phyloP scores from a whole-genome alignment of 2,797 vertebrate species.

The Chaunax sp. region DNA sequence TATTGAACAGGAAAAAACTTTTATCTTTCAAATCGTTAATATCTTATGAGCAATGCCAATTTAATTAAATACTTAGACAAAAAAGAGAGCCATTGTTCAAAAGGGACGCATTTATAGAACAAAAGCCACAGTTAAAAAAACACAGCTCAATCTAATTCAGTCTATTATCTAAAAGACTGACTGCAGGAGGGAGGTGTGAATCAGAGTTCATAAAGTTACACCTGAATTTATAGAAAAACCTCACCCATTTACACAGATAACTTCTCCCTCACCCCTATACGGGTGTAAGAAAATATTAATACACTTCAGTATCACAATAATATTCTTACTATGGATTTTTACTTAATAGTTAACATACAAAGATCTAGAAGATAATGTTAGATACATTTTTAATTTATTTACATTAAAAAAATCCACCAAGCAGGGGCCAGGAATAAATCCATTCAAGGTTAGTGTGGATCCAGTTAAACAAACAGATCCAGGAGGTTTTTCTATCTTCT shows the following conservation, averaged over 20 bases:
- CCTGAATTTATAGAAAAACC: conserved; percentile 26
- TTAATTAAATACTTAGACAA: conserved; percentile 49
- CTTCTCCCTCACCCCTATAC: neutral
- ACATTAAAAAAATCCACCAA: no score
- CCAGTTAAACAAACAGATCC: no score
- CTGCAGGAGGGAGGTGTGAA: conserved; percentile 17
- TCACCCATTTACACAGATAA: conserved; percentile 7
- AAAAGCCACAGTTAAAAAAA: conserved; percentile 26
- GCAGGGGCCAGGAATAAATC: no score
- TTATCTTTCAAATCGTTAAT: conserved; percentile 19
- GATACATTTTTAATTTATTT: no score
- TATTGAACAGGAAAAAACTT: conserved; percentile 26
- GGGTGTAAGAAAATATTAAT: no score
- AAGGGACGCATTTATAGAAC: conserved; percentile 30
- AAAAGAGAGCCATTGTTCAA: conserved; percentile 35
- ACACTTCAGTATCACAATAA: no score
- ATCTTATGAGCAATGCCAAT: conserved; percentile 26
- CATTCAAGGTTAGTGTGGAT: no score
- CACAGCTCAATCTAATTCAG: conserved; percentile 5
- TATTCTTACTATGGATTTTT: no score
- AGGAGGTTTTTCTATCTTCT: no score
- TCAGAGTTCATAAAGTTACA: conserved; percentile 37
- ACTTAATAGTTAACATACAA: no score
- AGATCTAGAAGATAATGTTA: no score
- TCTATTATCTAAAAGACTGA: conserved; percentile 8